Evolutionary conservation across 2,113 vertebrate genomes (phyloP).

Genomic region (Albula goreensis): DNA sequence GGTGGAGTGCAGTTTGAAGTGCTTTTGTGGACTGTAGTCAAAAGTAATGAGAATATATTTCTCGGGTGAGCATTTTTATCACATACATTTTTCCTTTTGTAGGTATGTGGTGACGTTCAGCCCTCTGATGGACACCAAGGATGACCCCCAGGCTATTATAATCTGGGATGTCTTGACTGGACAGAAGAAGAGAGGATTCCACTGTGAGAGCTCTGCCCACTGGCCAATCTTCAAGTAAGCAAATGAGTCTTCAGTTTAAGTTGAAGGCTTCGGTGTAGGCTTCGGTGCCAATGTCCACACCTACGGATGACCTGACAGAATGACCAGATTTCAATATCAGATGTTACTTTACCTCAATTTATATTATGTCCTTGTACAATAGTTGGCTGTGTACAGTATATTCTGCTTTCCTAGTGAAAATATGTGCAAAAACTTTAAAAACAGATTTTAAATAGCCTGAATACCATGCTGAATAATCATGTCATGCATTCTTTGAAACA

Average conservation of each 20-base stretch:
- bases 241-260: neutral
- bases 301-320: too few relatives aligned
- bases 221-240: slow-evolving; percentile 99
- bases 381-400: too few relatives aligned
- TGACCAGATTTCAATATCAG: too few relatives aligned
- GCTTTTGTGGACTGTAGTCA: neutral
- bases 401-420: too few relatives aligned
- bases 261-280: too few relatives aligned
- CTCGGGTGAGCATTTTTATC: neutral
- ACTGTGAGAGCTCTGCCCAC: slow-evolving; percentile 96
- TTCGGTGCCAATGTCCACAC: neutral
- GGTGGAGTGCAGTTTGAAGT: neutral
- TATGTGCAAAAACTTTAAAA: too few relatives aligned
- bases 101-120: slow-evolving; percentile 35
- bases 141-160: slow-evolving; percentile 97
- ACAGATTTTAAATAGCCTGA: too few relatives aligned
- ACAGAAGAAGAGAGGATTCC: slow-evolving; percentile 96
- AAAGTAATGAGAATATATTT: neutral
- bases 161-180: slow-evolving; percentile 98
- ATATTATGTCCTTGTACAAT: too few relatives aligned
- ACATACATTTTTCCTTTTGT: neutral
- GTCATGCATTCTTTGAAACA: neutral
- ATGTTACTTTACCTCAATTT: too few relatives aligned
- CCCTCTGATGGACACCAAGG: slow-evolving; percentile 79
- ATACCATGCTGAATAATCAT: too few relatives aligned